Evolutionary conservation across 1,140 invertebrate genomes (phyloP).

Genomic region (Bombus polaris): DNA sequence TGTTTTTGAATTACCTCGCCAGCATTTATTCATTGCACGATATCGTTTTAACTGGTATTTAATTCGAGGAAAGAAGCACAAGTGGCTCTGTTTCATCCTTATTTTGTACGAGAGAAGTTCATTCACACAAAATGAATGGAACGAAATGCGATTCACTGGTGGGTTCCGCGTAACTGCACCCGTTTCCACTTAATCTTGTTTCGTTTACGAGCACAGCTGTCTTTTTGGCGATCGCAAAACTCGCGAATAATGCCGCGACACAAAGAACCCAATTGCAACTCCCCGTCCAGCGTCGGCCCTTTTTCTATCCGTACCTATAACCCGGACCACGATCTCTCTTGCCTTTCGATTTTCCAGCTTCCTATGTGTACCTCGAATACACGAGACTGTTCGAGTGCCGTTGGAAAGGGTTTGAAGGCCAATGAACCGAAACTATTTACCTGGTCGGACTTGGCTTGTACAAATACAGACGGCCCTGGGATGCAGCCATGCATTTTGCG

Average conservation of each 20-base stretch:
- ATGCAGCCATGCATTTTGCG: neutral
- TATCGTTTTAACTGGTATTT: neutral
- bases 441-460: constrained; percentile 40
- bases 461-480: constrained; percentile 31
- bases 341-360: constrained; percentile 30
- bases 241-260: constrained; percentile 12
- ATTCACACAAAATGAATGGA: neutral
- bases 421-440: constrained; percentile 41
- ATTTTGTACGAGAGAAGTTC: neutral
- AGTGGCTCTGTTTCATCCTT: neutral
- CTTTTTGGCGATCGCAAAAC: neutral
- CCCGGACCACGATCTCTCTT: constrained; percentile 25
- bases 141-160: neutral
- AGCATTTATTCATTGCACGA: too few species aligned
- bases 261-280: constrained; percentile 35
- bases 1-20: neutral
- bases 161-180: neutral
- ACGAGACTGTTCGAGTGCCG: neutral
- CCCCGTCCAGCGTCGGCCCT: neutral
- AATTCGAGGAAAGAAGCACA: neutral
- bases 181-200: constrained; percentile 23
- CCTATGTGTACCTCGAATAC: neutral
- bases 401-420: constrained; percentile 24
- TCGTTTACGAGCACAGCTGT: neutral
- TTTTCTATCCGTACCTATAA: neutral